Conservation (phyloP, 2,797 vertebrate genomes). For the Myiotriccus ornatus region DNA sequence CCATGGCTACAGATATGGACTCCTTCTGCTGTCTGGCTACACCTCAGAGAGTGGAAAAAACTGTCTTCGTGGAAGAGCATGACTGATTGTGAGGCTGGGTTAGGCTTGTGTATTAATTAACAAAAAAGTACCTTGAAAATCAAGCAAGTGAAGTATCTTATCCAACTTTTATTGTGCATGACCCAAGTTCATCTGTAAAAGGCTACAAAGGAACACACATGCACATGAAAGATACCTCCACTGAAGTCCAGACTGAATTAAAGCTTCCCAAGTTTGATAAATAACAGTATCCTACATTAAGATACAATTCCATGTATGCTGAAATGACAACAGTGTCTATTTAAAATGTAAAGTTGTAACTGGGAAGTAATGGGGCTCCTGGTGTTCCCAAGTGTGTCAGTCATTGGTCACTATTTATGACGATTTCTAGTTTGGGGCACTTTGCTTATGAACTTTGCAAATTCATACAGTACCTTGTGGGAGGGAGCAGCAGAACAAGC, state of each 20-base stretch:
- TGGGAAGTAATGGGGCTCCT: not conserved
- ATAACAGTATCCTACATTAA: not conserved
- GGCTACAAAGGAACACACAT: not conserved
- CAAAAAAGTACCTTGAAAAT: not conserved
- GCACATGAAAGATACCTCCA: not conserved
- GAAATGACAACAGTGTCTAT: not conserved
- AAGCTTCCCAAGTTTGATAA: not conserved
- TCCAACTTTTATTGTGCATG: not conserved
- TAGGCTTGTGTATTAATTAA: not conserved
- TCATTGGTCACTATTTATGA: not conserved
- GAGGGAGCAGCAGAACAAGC: not conserved
- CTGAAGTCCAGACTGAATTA: not conserved
- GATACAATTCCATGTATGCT: not conserved
- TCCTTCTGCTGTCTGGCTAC: conserved; percentile 58
- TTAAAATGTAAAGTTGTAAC: not conserved
- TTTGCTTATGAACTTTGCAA: not conserved
- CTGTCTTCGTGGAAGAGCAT: not conserved
- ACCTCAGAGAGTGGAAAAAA: not conserved
- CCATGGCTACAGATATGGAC: conserved; percentile 55
- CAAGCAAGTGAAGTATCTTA: not conserved
- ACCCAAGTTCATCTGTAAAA: not conserved
- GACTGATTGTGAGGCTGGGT: not conserved
- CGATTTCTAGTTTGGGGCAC: not conserved
- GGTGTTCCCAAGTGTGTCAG: not conserved
- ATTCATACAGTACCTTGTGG: not conserved